Evolutionary conservation across 2,113 vertebrate genomes (phyloP).

Genomic region (Peromyscus californicus): DNA sequence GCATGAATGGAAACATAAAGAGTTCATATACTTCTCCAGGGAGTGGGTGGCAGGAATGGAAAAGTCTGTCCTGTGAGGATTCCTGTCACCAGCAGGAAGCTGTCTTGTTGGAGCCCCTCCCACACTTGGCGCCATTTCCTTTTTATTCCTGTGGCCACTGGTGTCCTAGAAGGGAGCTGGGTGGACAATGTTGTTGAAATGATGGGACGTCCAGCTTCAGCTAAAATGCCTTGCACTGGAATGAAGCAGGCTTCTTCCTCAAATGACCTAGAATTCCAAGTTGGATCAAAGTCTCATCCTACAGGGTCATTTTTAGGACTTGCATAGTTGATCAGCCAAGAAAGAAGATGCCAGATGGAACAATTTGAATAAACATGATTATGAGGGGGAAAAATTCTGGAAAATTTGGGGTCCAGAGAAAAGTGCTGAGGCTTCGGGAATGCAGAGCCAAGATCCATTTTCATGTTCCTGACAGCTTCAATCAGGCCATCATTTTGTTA

Average conservation of each 20-base stretch:
- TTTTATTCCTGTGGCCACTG: not conserved
- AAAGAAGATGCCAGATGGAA: not conserved
- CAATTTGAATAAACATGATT: not conserved
- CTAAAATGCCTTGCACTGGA: not conserved
- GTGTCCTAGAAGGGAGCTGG: not conserved
- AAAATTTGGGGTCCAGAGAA: not conserved
- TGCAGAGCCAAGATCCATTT: conserved; percentile 23
- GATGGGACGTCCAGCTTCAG: not conserved
- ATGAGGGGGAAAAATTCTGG: not conserved
- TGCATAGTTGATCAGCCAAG: not conserved
- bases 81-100: not conserved
- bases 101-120: not conserved
- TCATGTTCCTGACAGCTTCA: not conserved
- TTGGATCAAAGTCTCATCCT: not conserved
- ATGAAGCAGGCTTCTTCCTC: not conserved
- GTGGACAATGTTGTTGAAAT: not conserved
- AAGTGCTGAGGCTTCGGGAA: conserved; percentile 30
- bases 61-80: not conserved
- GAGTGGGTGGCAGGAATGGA: not conserved
- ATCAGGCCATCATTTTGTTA: conserved; percentile 43
- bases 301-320: not conserved
- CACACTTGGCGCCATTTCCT: not conserved
- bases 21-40: not conserved
- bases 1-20: not conserved
- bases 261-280: not conserved